These are phyloP conservation scores for Plectus sambesii DNA, from an alignment of 1,140 invertebrate species.

Conservation along the genomic window DNA sequence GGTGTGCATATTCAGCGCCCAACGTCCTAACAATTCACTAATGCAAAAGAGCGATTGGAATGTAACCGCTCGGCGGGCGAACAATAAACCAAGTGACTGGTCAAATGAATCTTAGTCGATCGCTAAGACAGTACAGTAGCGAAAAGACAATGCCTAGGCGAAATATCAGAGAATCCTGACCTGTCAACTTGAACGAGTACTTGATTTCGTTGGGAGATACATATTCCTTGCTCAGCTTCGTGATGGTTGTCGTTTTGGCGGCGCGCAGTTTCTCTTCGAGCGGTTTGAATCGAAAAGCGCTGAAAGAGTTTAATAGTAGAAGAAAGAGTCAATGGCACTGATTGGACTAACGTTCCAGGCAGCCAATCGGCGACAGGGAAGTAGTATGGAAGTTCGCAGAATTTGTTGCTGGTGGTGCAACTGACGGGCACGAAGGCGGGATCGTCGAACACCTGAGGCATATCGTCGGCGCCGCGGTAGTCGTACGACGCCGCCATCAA, in stretches of 20 bases:
- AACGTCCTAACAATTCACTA: too few species aligned
- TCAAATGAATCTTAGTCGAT: not conserved
- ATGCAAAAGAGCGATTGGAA: too few species aligned
- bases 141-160: too few species aligned
- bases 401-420: constrained; percentile 6
- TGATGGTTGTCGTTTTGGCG: constrained; percentile 11
- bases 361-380: constrained; percentile 18
- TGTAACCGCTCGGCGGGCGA: too few species aligned
- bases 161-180: too few species aligned
- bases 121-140: not conserved
- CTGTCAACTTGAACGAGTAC: constrained; percentile 15
- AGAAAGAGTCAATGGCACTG: too few species aligned
- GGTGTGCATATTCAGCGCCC: too few species aligned
- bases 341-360: not conserved
- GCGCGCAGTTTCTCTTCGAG: constrained; percentile 12
- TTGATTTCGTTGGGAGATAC: constrained; percentile 6
- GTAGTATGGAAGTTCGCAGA: constrained; percentile 22
- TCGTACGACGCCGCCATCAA: constrained; percentile 22
- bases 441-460: constrained; percentile 16
- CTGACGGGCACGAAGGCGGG: constrained; percentile 6
- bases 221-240: constrained; percentile 7
- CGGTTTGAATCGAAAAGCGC: constrained; percentile 17
- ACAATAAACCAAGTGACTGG: too few species aligned
- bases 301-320: constrained; percentile 1
- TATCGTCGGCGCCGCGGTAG: constrained; percentile 22